Base-by-base conservation (phyloP, 2,113 vertebrate species). In the Ammodytes marinus region DNA sequence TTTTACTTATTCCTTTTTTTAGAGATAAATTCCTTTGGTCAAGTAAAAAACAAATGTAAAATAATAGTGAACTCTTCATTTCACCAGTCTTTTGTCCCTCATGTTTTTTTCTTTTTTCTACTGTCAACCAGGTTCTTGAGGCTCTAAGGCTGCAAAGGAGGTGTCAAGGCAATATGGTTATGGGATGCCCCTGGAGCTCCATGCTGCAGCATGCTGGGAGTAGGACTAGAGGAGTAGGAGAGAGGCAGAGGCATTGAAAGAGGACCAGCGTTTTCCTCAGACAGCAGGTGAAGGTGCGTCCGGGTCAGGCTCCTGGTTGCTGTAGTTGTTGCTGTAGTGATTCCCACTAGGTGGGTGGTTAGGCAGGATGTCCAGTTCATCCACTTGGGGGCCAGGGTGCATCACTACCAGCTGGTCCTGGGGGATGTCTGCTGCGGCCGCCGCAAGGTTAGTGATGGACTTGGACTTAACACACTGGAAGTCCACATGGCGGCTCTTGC, bases 401-500 rank as follows among this genome's bases (percentile, higher is more conserved):
- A 99, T 95, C 75, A 96, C 97, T 73, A 99, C 98, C 65, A 99
- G 95, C 94, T 99, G 98, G 91, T 99, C 97, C 92, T 99, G 98
- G 64, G 98, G 98, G 91, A 99, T 97, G 89, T 99, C 98, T 2
- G 98, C 97, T 0, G 98, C 98, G 0, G 98, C 98, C 0, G 98
- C 98, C 0, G 98, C 98, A 69, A 99, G 82, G 81, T 99, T 99
- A 27, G 98, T 99, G 84, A 97, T 99, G 54, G 98, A 99, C 94
- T 99, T 99, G 90, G 98, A 99, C 86, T 99, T 99, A 14, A 99
- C 98, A 0, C 98, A 99, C 91, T 99, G 98, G 79, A 99, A 99
- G 93, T 99, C 98, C 54, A 99, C 98, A 0, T 99, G 98, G 27
- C 98, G 96, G 68, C 98, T 99, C 94, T 99, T 99, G 0, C 98